Evolutionary conservation across 2,797 vertebrate genomes (phyloP).

Genomic region (Neosilurus hyrtlii): DNA sequence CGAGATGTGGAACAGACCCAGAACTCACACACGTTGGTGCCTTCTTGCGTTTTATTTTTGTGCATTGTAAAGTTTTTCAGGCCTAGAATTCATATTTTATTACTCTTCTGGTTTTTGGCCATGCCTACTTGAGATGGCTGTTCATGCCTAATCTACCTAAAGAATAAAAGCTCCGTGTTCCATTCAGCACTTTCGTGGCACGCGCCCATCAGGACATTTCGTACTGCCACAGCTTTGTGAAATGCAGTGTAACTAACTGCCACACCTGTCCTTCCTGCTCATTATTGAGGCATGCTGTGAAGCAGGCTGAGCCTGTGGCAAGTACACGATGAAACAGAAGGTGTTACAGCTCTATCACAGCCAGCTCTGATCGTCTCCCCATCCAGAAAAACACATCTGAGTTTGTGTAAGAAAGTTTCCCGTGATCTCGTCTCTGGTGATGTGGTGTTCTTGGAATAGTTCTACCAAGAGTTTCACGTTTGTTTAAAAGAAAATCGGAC

Average conservation of each 20-base stretch:
- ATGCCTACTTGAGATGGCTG: not conserved
- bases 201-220: not conserved
- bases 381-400: not conserved
- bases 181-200: not conserved
- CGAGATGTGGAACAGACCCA: not conserved
- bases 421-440: not conserved
- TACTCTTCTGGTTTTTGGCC: not conserved
- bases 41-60: not conserved
- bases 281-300: conserved; percentile 27
- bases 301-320: conserved; percentile 19
- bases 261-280: not conserved
- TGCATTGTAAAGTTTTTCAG: not conserved
- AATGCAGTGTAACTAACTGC: not conserved
- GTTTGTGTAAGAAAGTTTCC: not conserved
- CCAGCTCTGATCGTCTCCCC: not conserved
- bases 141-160: not conserved
- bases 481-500: not conserved
- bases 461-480: not conserved
- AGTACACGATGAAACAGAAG: conserved; percentile 7
- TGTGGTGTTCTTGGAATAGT: not conserved
- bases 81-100: not conserved
- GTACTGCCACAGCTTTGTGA: not conserved
- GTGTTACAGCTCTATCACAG: not conserved
- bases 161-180: not conserved
- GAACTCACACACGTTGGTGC: not conserved